phyloP scores from a whole-genome alignment of 2,113 vertebrate genomes.

The Oreotrochilus melanogaster region DNA sequence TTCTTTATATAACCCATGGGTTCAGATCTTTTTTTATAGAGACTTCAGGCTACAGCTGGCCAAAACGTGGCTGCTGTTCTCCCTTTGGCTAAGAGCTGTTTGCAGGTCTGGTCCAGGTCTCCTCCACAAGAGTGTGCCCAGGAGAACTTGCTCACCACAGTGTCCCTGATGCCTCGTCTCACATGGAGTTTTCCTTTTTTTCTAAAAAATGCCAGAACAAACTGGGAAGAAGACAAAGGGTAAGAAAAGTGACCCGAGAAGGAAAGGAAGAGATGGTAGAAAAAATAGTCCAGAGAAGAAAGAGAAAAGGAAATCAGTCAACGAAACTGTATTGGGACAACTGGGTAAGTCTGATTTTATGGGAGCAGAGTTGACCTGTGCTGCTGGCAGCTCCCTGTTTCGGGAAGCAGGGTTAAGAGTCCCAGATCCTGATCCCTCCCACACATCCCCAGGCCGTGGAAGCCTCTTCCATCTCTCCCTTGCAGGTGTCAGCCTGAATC shows the following conservation, averaged over 20 bases:
- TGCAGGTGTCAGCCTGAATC: not conserved
- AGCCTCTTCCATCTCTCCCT: not conserved
- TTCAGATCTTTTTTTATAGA: not conserved
- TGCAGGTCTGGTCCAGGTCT: not conserved
- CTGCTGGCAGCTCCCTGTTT: not conserved
- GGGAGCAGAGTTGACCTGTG: not conserved
- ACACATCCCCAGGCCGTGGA: accelerated
- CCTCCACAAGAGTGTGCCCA: not conserved
- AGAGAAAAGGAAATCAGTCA: conserved; percentile 89
- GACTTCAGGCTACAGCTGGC: not conserved
- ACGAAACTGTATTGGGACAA: conserved; percentile 91
- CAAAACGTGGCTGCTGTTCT: not conserved
- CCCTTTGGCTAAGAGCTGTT: not conserved
- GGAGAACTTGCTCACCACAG: not conserved
- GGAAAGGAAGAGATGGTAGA: conserved; percentile 86
- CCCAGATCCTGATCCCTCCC: not conserved
- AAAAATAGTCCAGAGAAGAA: conserved; percentile 92
- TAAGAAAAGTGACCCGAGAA: conserved; percentile 88
- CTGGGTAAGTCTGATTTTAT: conserved; percentile 85
- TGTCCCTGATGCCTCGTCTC: conserved; percentile 17
- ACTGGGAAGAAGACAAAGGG: conserved; percentile 86
- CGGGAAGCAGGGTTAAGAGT: not conserved
- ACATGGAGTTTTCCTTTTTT: conserved; percentile 27
- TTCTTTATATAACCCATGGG: not conserved
- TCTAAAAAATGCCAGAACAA: conserved; percentile 81